Percentiles rank a stretch among this genome's conserved stretches.
Evolutionary conservation across 2,797 vertebrate genomes (phyloP).

Genomic region (Mormyrus proboscirostris): DNA sequence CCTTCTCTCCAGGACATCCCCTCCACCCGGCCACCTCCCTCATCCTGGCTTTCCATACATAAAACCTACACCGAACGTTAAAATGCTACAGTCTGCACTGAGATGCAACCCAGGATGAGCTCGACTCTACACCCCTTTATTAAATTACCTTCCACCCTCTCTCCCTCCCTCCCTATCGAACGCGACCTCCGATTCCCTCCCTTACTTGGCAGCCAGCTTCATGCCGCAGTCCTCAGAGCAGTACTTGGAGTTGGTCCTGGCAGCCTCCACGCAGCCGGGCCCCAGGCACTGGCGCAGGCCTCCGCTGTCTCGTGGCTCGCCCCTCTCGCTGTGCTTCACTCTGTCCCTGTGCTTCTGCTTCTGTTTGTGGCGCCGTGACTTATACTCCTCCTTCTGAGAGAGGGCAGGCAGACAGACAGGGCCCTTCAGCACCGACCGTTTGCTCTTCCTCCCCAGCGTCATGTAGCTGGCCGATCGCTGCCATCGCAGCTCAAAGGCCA

Average conservation of each 20-base stretch:
- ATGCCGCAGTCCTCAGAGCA: constrained; percentile 90
- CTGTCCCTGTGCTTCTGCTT: constrained; percentile 85
- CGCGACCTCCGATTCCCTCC: background rate
- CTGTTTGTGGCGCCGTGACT: constrained; percentile 80
- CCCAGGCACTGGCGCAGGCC: constrained; percentile 82
- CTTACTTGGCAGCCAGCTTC: constrained; percentile 86
- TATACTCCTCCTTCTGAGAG: constrained; percentile 69
- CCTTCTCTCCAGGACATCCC: background rate
- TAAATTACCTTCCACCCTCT: background rate
- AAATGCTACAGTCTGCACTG: background rate
- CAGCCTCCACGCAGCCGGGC: constrained; percentile 72
- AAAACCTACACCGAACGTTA: background rate
- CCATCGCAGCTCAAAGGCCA: background rate
- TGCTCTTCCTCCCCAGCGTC: background rate
- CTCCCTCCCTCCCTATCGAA: background rate
- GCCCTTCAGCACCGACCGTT: background rate
- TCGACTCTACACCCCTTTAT: background rate
- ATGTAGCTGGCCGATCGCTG: background rate
- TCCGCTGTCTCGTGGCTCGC: constrained; percentile 62
- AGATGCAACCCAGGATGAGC: background rate
- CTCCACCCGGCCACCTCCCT: background rate
- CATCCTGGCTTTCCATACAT: background rate
- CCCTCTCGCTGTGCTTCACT: constrained; percentile 67
- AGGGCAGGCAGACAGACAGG: background rate
- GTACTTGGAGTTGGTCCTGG: constrained; percentile 78